These are phyloP conservation scores for Limnephilus auricula DNA, from an alignment of 2,888 invertebrate genomes.

Conservation along the genomic window DNA sequence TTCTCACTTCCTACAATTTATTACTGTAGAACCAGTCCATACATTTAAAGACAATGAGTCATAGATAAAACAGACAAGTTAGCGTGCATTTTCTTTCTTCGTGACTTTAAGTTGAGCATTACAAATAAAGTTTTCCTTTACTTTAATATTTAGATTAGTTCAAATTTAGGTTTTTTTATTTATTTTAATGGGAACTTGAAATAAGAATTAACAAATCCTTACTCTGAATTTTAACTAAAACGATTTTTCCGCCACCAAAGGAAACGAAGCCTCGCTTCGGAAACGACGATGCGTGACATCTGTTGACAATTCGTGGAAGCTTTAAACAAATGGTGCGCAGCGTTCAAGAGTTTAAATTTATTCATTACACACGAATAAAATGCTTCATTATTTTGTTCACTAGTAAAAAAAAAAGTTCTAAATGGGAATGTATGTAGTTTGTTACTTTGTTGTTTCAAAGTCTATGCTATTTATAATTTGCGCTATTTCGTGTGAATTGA, in stretches of 20 bases:
- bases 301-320: background rate
- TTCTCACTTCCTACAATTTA: background rate
- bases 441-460: background rate
- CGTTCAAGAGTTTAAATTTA: too few species aligned
- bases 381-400: background rate
- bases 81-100: background rate
- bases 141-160: background rate
- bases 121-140: background rate
- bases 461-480: background rate
- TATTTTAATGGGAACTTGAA: too few species aligned
- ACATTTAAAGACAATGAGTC: background rate
- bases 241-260: background rate
- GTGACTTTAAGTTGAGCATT: background rate
- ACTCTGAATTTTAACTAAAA: too few species aligned
- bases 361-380: background rate
- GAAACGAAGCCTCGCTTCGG: background rate
- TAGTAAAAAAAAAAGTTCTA: background rate
- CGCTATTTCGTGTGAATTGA: constrained; percentile 17
- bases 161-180: too few species aligned
- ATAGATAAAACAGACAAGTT: background rate
- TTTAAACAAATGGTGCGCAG: background rate
- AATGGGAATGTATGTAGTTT: background rate
- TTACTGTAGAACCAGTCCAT: background rate
- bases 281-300: background rate
- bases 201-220: too few species aligned